Evolutionary conservation across 2,797 vertebrate species (phyloP), one percentile per base, ranked within the genome.

Genomic region (Australoheros facetus): DNA sequence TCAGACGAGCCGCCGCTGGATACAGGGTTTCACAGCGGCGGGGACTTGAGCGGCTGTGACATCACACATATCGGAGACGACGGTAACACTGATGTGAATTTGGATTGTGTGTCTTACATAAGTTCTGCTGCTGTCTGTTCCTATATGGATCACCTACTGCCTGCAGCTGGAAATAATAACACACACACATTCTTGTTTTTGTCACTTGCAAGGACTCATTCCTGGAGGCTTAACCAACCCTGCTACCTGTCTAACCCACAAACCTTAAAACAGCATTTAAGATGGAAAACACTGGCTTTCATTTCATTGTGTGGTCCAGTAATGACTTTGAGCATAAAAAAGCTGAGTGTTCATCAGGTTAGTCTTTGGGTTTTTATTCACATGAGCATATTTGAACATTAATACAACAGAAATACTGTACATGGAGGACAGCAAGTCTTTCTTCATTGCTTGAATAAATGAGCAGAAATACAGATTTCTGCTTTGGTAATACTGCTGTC

Each of bases 121-220:
- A 85, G 80, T 75, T 77, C 58, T 71, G 81, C 56, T 56, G 82
- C 83, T 87, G 87, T 89, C 88, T 26, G 57, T 57, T 87, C 73
- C 10, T 26, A 32, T 87, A 64, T 71, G 13, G 34, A 79, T 92
- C 89, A 83, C 72, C 32, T 32, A 48, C 69, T 64, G 85, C 85
- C 76, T 66, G 60, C 62, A 89, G 90, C 73, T 51, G 45, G 16
- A 60, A 16, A 48, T 51, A 12, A 30, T 48, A 16, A 26, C 23
- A 12, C 62, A 54, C 53, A 55, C 39, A 48, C 39, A 66, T 13
- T 51, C 28, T 69, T 32, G 45, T 51, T 51, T 69, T 69, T 51
- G 45, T n/a, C 17, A 69, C 45, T 30, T 51, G 64, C 19, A 4
- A 39, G 34, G 34, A 23, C 59, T 37, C 32, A 7, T 21, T n/a